Evolutionary conservation across 1,140 invertebrate genomes (phyloP), one percentile per base, ranked within the genome.

Genomic region (Drosophila arizonae): DNA sequence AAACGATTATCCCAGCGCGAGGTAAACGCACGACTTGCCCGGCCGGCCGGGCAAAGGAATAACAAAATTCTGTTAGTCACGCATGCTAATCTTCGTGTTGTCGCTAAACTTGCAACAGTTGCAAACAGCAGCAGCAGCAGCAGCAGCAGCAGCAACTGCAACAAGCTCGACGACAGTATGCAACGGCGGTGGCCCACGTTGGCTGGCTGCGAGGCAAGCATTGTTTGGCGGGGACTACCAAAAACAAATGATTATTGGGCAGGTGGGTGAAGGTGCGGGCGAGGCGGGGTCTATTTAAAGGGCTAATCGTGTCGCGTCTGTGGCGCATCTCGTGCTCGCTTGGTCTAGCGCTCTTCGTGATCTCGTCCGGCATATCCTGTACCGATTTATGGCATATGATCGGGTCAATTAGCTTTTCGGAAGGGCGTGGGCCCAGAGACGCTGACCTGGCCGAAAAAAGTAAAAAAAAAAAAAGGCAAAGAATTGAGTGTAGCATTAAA

Each of bases 41-140:
- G 33, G 8, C 33, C 57, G 51, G 33, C 15, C 56, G 55, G 69
- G 73, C 48, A 11, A 17, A 36, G 28, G 62, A 84, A 88, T 77
- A 88, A 88, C 84, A 88, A 89, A 89, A 88, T 88, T 88, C 80
- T 85, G 84, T 88, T 89, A 89, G 84, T 88, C 84, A 88, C 84
- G 84, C 85, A 88, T 88, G 84, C 84, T 89, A 88, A 88, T 88
- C 84, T 88, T 88, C 85, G 84, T 88, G 84, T 88, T 88, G 80
- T 87, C 84, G 81, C 85, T 77, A 88, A 81, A 81, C 71, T 75
- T 70, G 81, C 81, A 85, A 81, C 82, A 72, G 79, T 81, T 65
- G 72, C 61, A 61, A 71, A 66, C 76, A 67, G 73, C 72, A 74
- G 73, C 73, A 72, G 33, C 71, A 58, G 43, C 63, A 70, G 15